Base-by-base conservation (phyloP, 2,797 vertebrate species). In the Hyperoplus immaculatus region DNA sequence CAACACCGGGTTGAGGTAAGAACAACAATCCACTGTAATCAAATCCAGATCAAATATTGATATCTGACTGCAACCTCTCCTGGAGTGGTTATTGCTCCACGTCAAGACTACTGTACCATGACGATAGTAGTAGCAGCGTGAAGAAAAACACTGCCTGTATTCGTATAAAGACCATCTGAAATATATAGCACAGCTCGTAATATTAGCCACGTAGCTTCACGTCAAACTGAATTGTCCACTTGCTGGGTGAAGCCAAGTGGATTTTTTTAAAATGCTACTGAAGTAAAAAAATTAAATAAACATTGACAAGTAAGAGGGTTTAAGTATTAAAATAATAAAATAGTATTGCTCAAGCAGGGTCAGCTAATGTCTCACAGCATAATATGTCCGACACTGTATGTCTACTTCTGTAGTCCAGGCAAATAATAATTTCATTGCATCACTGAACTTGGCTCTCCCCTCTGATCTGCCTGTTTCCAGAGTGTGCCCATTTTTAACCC, bases 1-100 rank as follows among this genome's bases (percentile, higher is more conserved):
- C 21, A 47, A 54, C 51, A 58, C 12, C 64, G 14, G 29, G 38
- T 10, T 16, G 8, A 82, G 18, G 8, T 7, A 38, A 65, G 63
- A 61, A 15, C 80, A 69, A 81, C 47, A 66, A 71, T 39, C 45
- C 6, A 29, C 18, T 54, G 55, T 72, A 78, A 81, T 54, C 3
- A 61, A 77, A 75, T 74, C 57, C 63, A 76, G 14, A 58, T 69
- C 65, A 80, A 87, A 89, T 78, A 80, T 63, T 86, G 71, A 80
- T 64, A 71, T 29, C 3, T 1, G 64, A 41, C 9, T 29, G 29
- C 29, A 29, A 41, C 14, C 5, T 69, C 29, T 69, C 43, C 59
- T 66, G n/a, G 53, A 39, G 42, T 42, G 36, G 70, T 41, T 74
- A 39, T 46, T 62, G 39, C 43, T 18, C 8, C 47, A 43, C 47